phyloP scores from a whole-genome alignment of 2,797 vertebrate genomes.

The Trachops cirrhosus region DNA sequence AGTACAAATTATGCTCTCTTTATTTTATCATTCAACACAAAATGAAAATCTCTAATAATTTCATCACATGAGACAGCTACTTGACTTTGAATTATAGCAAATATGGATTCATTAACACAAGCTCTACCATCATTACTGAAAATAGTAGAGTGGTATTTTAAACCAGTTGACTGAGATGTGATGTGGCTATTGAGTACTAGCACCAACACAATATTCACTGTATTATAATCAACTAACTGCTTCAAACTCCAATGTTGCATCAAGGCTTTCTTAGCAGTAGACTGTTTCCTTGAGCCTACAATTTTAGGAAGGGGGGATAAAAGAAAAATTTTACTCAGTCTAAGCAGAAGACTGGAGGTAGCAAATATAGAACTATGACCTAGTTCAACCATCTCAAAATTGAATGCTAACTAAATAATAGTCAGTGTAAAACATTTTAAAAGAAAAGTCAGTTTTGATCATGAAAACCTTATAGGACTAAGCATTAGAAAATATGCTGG shows the following conservation, averaged over 20 bases:
- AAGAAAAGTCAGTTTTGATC: neutral
- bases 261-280: neutral
- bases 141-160: neutral
- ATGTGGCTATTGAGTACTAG: neutral
- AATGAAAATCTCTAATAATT: neutral
- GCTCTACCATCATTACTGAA: neutral
- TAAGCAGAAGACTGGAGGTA: neutral
- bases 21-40: conserved; percentile 23
- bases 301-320: neutral
- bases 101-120: neutral
- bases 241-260: neutral
- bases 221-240: neutral
- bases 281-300: neutral
- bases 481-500: neutral
- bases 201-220: neutral
- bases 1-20: neutral
- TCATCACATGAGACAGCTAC: conserved; percentile 6
- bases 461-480: neutral
- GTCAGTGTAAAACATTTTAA: neutral
- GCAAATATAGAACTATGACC: neutral
- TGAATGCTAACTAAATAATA: neutral
- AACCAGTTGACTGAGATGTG: neutral
- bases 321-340: neutral
- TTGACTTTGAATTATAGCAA: neutral
- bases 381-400: neutral